A percentile compares a stretch with the other conserved stretches of the same genome.
These are phyloP conservation scores for Apamea anceps DNA, from an alignment of 2,888 invertebrate genomes.

Conservation along the genomic window DNA sequence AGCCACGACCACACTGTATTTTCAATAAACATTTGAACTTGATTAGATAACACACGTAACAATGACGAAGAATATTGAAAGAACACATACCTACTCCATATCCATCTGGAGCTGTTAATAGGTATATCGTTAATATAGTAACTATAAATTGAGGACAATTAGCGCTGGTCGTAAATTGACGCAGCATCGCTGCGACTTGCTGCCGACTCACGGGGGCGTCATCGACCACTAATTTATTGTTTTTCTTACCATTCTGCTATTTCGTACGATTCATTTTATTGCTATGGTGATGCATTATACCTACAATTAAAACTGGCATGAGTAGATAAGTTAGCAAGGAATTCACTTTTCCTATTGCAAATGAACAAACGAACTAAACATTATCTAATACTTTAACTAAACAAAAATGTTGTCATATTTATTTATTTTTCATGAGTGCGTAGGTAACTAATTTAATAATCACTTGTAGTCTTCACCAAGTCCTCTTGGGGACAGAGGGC, in stretches of 20 bases:
- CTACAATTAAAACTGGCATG: neutral
- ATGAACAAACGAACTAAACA: neutral
- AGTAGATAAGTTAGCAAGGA: neutral
- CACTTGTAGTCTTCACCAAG: neutral
- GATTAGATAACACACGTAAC: neutral
- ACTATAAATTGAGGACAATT: slow-evolving; percentile 84
- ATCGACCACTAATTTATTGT: slow-evolving; percentile 83
- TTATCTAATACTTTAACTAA: too few relatives aligned
- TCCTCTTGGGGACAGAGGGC: neutral
- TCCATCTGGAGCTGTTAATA: slow-evolving; percentile 26
- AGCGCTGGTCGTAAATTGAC: slow-evolving; percentile 81
- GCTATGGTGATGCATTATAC: neutral
- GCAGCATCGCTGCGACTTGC: slow-evolving; percentile 65
- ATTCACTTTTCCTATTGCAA: neutral
- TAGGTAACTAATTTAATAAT: neutral
- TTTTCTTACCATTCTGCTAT: slow-evolving; percentile 73
- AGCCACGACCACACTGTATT: neutral
- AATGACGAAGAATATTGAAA: slow-evolving; percentile 4
- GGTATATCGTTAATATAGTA: slow-evolving; percentile 42
- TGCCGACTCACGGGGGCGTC: slow-evolving; percentile 81
- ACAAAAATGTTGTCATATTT: neutral
- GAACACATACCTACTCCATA: neutral
- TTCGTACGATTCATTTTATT: slow-evolving; percentile 31
- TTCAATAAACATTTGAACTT: neutral
- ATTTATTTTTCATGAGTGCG: neutral